Conservation (phyloP, 2,888 invertebrate species). For the Odontocerum albicorne region DNA sequence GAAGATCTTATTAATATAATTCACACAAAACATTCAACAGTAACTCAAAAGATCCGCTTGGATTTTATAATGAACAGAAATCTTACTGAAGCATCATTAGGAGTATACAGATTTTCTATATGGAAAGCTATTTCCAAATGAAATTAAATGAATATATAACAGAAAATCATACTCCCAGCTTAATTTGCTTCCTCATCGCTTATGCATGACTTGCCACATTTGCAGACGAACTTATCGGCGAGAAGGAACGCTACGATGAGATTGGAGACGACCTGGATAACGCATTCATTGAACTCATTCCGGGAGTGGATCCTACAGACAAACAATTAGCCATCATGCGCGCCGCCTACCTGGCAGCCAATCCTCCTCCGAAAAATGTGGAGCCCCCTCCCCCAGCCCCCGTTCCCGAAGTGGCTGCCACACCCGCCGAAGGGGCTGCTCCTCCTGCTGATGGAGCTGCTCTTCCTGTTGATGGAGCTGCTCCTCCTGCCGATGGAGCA, state of each 20-base stretch:
- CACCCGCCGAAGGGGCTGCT: conserved; percentile 43
- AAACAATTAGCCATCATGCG: conserved; percentile 41
- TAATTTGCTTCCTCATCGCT: conserved; percentile 17
- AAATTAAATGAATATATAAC: too few relatives aligned
- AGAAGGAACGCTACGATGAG: conserved; percentile 90
- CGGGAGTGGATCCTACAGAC: conserved; percentile 56
- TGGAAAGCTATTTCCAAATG: too few relatives aligned
- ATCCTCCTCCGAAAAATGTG: conserved; percentile 46
- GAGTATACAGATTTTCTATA: too few relatives aligned
- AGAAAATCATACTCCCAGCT: too few relatives aligned
- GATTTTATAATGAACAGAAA: too few relatives aligned
- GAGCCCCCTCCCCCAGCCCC: conserved; percentile 50
- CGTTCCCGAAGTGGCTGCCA: conserved; percentile 40
- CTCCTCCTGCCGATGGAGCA: conserved; percentile 34
- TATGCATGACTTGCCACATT: conserved; percentile 34
- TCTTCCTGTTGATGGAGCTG: conserved; percentile 44
- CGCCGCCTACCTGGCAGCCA: conserved; percentile 48
- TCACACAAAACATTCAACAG: too few relatives aligned
- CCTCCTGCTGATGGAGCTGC: conserved; percentile 37
- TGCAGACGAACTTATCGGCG: conserved; percentile 82
- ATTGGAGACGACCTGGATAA: conserved; percentile 92
- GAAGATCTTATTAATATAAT: too few relatives aligned
- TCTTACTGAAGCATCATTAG: too few relatives aligned
- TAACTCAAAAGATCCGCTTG: too few relatives aligned
- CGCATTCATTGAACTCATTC: conserved; percentile 84